phyloP scores from a whole-genome alignment of 2,797 vertebrate species.

The Microctenopoma stevenorrisi region DNA sequence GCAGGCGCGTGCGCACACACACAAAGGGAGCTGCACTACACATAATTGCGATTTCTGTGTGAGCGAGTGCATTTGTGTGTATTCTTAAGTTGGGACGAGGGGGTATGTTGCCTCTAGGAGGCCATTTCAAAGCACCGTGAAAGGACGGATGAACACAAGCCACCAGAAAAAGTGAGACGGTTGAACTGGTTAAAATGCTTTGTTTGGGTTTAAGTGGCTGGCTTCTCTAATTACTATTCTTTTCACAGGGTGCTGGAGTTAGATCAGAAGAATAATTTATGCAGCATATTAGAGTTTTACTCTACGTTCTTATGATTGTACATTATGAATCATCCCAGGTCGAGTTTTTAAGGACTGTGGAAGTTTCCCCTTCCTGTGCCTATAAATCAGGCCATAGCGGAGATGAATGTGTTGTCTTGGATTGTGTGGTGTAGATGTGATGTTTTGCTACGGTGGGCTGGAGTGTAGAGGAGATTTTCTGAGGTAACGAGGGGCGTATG shows the following conservation, averaged over 20 bases:
- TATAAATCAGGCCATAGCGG: neutral
- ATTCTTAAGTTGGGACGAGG: conserved; percentile 47
- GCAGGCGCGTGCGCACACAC: conserved; percentile 44
- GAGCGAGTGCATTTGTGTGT: conserved; percentile 47
- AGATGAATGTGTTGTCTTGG: neutral
- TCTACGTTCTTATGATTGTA: neutral
- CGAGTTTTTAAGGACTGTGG: neutral
- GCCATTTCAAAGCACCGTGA: conserved; percentile 63
- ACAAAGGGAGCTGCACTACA: conserved; percentile 59
- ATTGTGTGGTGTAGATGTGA: neutral
- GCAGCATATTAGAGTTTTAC: neutral
- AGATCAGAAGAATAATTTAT: neutral
- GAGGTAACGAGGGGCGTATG: neutral
- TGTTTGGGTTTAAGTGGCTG: conserved; percentile 26
- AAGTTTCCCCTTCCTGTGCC: neutral
- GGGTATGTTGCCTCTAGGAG: conserved; percentile 62
- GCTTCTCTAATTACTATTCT: conserved; percentile 1
- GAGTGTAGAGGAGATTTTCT: neutral
- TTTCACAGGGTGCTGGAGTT: conserved; percentile 2
- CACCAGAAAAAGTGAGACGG: conserved; percentile 47
- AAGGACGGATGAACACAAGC: conserved; percentile 65
- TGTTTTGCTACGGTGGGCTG: neutral
- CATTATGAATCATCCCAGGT: conserved; percentile 1
- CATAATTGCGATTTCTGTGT: conserved; percentile 64
- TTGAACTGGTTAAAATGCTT: conserved; percentile 45